Evolutionary conservation across 2,113 vertebrate genomes (phyloP).

Genomic region (Lathamus discolor): DNA sequence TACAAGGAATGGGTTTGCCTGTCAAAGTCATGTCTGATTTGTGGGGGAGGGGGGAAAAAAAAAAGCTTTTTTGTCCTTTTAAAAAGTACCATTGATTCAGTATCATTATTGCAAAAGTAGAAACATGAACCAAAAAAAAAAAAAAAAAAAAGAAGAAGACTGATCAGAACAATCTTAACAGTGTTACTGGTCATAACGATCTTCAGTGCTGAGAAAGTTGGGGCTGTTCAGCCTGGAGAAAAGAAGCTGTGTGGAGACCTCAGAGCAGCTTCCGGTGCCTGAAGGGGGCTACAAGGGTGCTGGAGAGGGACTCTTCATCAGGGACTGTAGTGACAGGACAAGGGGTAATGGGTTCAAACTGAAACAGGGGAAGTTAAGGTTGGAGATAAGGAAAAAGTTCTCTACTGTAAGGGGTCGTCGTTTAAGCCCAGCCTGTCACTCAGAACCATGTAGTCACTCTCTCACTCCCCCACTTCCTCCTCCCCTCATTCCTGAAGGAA

Average conservation of each 20-base stretch:
- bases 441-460: too few relatives aligned
- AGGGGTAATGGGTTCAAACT: too few relatives aligned
- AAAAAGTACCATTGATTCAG: background rate
- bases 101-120: background rate
- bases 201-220: background rate
- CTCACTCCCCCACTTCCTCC: too few relatives aligned
- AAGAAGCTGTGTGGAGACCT: background rate
- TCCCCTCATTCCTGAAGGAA: too few relatives aligned
- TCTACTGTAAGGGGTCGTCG: too few relatives aligned
- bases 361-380: too few relatives aligned
- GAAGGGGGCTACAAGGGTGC: background rate
- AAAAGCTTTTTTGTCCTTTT: background rate
- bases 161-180: background rate
- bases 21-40: background rate
- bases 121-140: background rate
- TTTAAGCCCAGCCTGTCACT: too few relatives aligned
- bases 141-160: background rate
- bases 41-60: too few relatives aligned
- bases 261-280: background rate
- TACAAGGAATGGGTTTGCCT: background rate
- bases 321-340: accelerated
- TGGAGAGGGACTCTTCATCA: background rate
- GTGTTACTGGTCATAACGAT: background rate
- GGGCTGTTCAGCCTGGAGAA: background rate
- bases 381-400: too few relatives aligned